Conservation (phyloP, 2,888 invertebrate genomes). For the Chloroclysta siterata region DNA sequence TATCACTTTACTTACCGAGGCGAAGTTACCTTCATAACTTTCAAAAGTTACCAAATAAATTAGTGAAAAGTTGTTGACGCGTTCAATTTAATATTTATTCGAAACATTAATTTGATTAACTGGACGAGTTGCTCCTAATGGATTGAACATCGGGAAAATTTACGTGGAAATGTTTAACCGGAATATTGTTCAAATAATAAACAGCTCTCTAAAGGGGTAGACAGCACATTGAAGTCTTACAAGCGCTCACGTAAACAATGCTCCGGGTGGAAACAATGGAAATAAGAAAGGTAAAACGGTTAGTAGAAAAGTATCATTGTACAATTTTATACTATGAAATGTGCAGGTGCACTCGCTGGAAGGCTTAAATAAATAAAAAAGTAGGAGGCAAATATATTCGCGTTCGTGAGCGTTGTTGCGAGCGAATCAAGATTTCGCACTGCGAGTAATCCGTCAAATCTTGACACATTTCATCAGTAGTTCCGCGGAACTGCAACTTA, state of each 20-base stretch:
- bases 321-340: no score
- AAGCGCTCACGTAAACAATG: no score
- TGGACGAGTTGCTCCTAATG: conserved; percentile 25
- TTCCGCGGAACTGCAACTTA: no score
- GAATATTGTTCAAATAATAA: neutral
- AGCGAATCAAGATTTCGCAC: no score
- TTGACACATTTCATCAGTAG: no score
- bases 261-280: neutral
- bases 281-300: neutral
- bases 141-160: conserved; percentile 16
- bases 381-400: no score
- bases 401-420: no score
- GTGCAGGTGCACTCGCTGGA: no score
- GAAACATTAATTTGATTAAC: conserved; percentile 38
- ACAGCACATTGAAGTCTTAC: no score
- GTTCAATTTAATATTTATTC: conserved; percentile 36
- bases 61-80: conserved; percentile 32
- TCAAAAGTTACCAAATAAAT: conserved; percentile 31
- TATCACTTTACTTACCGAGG: conserved; percentile 5
- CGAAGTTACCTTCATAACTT: conserved; percentile 23
- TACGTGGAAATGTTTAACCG: conserved; percentile 1
- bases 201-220: neutral
- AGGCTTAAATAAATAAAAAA: no score
- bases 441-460: no score
- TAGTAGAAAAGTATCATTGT: no score